Conservation (phyloP, 1,140 invertebrate species). For the Drosophila bipectinata region DNA sequence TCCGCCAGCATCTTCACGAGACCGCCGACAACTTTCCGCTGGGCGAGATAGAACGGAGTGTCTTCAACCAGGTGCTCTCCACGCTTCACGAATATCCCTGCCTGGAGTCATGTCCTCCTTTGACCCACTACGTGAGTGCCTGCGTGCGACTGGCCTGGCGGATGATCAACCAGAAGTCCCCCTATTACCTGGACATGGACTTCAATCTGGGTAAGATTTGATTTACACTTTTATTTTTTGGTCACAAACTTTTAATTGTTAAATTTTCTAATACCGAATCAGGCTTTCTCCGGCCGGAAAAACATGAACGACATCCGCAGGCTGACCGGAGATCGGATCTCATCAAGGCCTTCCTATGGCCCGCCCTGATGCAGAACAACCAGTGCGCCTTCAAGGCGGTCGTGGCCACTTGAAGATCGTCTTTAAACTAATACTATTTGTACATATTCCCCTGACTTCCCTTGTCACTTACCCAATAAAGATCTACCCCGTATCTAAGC, state of each 20-base stretch:
- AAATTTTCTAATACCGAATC: neutral
- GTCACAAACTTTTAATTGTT: neutral
- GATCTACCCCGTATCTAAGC: slow-evolving; percentile 52
- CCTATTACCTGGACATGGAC: slow-evolving; percentile 87
- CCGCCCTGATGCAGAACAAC: slow-evolving; percentile 86
- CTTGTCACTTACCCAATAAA: slow-evolving; percentile 55
- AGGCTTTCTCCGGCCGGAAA: slow-evolving; percentile 84
- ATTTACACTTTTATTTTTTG: neutral
- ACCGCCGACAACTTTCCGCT: slow-evolving; percentile 86
- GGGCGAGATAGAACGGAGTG: slow-evolving; percentile 87
- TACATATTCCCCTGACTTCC: slow-evolving; percentile 53
- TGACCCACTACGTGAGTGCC: slow-evolving; percentile 86
- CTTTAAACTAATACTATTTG: slow-evolving; percentile 57
- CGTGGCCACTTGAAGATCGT: slow-evolving; percentile 84
- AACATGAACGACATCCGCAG: slow-evolving; percentile 86
- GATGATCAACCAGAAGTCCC: slow-evolving; percentile 86
- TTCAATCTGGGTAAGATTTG: slow-evolving; percentile 85
- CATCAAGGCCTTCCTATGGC: slow-evolving; percentile 87
- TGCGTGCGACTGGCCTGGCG: slow-evolving; percentile 86
- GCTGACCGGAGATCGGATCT: slow-evolving; percentile 86
- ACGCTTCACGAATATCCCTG: slow-evolving; percentile 87
- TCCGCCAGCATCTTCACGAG: slow-evolving; percentile 84
- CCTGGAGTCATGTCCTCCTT: slow-evolving; percentile 85
- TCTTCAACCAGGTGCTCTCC: slow-evolving; percentile 86
- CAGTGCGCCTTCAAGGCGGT: slow-evolving; percentile 87